Evolutionary conservation across 35 echinoderm and acorn worm genomes (phyloP).

Genomic region (Eucidaris tribuloides): DNA sequence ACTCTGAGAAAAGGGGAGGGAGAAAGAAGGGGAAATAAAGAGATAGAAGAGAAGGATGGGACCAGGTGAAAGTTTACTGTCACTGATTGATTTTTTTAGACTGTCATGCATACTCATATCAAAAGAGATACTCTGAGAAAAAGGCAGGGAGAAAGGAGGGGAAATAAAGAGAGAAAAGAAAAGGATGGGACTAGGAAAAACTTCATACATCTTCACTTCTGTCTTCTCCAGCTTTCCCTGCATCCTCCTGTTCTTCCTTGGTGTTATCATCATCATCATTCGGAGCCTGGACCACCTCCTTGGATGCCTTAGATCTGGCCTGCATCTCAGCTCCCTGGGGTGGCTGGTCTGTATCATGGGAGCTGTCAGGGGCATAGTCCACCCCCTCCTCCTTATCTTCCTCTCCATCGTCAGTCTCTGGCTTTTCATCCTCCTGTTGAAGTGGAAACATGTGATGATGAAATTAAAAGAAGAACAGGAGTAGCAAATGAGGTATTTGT

Average conservation of each 20-base stretch:
- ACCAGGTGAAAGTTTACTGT: too few species aligned
- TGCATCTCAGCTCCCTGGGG: constrained; percentile 59
- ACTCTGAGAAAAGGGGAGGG: too few species aligned
- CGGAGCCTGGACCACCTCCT: constrained; percentile 50
- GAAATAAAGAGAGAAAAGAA: not conserved
- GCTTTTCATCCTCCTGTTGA: constrained; percentile 46
- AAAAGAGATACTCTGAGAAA: too few species aligned
- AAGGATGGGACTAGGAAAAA: not conserved
- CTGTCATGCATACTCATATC: too few species aligned
- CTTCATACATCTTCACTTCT: constrained; percentile 29
- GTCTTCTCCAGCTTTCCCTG: constrained; percentile 76
- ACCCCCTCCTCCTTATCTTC: constrained; percentile 4
- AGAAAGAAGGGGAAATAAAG: too few species aligned
- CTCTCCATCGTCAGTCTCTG: constrained; percentile 26
- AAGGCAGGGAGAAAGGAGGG: too few species aligned
- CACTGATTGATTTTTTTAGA: too few species aligned
- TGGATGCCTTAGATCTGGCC: constrained; percentile 52
- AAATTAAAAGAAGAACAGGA: too few species aligned
- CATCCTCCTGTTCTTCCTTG: constrained; percentile 49
- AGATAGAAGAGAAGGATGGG: too few species aligned
- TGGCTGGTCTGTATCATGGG: constrained; percentile 58
- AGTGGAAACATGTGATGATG: too few species aligned
- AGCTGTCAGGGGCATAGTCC: constrained; percentile 65
- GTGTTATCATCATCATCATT: constrained; percentile 17
- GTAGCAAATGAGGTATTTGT: too few species aligned